Percentiles rank a stretch among this genome's conserved stretches.
phyloP scores from a whole-genome alignment of 2,113 vertebrate species.

The Pachypanchax playfairii region DNA sequence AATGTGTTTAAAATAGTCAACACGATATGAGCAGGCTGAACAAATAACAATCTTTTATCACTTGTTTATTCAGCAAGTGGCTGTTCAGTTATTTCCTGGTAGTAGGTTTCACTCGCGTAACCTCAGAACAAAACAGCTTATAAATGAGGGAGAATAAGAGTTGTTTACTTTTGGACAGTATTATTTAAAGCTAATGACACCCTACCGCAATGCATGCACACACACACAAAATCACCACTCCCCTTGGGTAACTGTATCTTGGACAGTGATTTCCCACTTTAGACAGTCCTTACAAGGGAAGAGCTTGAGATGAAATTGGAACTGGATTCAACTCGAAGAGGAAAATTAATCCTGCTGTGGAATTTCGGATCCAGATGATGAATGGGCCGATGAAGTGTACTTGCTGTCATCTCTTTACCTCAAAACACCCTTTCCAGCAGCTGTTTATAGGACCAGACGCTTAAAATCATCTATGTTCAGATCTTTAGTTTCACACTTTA shows the following conservation, averaged over 20 bases:
- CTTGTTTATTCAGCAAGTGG: not conserved
- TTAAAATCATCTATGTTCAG: too few relatives aligned
- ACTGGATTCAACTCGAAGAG: conserved; percentile 64
- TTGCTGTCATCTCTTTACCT: conserved; percentile 47
- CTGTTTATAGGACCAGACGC: not conserved
- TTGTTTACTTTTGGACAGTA: not conserved
- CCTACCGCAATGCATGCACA: not conserved
- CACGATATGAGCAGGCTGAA: not conserved
- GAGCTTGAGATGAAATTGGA: conserved; percentile 53
- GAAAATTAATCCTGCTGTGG: conserved; percentile 52
- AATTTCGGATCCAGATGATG: conserved; percentile 51
- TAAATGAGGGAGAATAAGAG: not conserved
- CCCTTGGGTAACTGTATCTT: conserved; percentile 57
- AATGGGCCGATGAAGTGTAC: conserved; percentile 33
- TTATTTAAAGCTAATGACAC: not conserved
- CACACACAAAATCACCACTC: conserved; percentile 13
- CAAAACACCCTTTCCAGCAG: conserved; percentile 35
- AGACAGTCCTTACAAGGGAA: conserved; percentile 77
- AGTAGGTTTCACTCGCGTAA: not conserved
- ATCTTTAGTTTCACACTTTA: too few relatives aligned
- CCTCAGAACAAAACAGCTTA: not conserved
- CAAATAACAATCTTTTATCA: not conserved
- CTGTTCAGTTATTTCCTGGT: not conserved
- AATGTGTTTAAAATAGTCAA: too few relatives aligned
- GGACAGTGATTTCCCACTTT: conserved; percentile 68